These are phyloP conservation scores for Drosophila vallismaia DNA, from an alignment of 2,888 invertebrate species.

Conservation along the genomic window DNA sequence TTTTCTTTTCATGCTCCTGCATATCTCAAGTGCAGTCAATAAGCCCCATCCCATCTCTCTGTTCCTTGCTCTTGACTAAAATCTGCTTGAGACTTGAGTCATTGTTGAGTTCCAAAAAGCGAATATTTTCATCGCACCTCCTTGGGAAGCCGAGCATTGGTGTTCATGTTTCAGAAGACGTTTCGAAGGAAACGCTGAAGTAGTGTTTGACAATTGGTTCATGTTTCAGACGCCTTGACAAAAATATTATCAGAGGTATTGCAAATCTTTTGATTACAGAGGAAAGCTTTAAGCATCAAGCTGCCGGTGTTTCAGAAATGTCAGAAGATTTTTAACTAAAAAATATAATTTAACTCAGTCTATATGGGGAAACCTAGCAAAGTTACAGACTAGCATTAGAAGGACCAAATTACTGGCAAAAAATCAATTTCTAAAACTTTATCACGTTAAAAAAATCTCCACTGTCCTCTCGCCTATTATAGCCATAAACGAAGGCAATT, in stretches of 20 bases:
- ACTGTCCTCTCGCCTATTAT: conserved; percentile 18
- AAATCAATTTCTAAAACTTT: conserved; percentile 5
- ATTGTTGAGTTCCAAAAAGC: conserved; percentile 24
- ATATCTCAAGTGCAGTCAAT: conserved; percentile 31
- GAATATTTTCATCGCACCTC: conserved; percentile 23
- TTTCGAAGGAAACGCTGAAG: conserved; percentile 9
- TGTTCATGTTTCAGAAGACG: conserved; percentile 26
- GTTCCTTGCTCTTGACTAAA: conserved; percentile 1
- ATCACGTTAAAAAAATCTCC: not conserved
- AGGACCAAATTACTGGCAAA: not conserved
- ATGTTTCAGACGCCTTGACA: not conserved
- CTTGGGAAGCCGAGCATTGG: conserved; percentile 14
- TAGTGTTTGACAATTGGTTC: conserved; percentile 22
- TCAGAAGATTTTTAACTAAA: no score
- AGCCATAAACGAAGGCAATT: conserved; percentile 51
- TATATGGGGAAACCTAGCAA: not conserved
- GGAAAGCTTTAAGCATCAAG: not conserved
- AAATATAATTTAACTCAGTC: not conserved
- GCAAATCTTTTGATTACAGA: not conserved
- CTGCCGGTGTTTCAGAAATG: not conserved
- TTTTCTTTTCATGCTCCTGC: conserved; percentile 3
- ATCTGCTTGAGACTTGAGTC: conserved; percentile 30
- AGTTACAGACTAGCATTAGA: not conserved
- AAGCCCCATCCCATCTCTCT: conserved; percentile 10
- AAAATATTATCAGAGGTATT: not conserved